A percentile compares a stretch with the other conserved stretches of the same genome.
phyloP scores from a whole-genome alignment of 1,140 invertebrate genomes.

The Pteromalus puparum region DNA sequence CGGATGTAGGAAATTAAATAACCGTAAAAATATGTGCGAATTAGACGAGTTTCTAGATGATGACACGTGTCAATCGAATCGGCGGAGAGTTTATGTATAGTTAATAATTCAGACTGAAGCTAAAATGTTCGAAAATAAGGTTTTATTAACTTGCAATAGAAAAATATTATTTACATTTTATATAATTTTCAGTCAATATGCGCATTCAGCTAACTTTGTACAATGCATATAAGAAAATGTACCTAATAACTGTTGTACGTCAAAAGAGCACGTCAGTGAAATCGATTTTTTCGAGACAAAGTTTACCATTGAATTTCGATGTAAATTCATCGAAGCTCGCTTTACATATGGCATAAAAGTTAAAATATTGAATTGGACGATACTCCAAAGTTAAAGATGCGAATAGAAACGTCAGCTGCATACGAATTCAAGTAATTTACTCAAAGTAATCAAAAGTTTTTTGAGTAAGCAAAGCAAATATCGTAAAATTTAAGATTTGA shows the following conservation, averaged over 20 bases:
- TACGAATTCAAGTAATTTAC: too few relatives aligned
- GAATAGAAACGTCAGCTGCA: not conserved
- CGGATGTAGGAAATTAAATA: too few relatives aligned
- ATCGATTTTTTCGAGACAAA: not conserved
- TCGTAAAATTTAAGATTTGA: not conserved
- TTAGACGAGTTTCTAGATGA: not conserved
- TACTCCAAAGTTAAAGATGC: not conserved
- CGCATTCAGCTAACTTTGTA: not conserved
- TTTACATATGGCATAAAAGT: too few relatives aligned
- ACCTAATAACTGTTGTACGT: not conserved
- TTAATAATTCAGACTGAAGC: not conserved
- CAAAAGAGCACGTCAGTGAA: not conserved
- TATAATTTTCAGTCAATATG: not conserved
- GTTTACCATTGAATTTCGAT: not conserved
- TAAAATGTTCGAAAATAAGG: conserved; percentile 3
- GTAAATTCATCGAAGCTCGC: not conserved
- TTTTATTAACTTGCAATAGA: conserved; percentile 5
- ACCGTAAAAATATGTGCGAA: too few relatives aligned
- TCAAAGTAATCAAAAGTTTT: too few relatives aligned
- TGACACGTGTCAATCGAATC: too few relatives aligned
- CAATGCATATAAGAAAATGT: not conserved
- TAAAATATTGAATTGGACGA: not conserved
- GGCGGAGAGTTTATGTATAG: not conserved
- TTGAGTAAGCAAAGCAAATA: too few relatives aligned
- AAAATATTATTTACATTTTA: conserved; percentile 20